Base-by-base conservation (phyloP, 2,888 invertebrate genomes). In the Xanthia icteritia region DNA sequence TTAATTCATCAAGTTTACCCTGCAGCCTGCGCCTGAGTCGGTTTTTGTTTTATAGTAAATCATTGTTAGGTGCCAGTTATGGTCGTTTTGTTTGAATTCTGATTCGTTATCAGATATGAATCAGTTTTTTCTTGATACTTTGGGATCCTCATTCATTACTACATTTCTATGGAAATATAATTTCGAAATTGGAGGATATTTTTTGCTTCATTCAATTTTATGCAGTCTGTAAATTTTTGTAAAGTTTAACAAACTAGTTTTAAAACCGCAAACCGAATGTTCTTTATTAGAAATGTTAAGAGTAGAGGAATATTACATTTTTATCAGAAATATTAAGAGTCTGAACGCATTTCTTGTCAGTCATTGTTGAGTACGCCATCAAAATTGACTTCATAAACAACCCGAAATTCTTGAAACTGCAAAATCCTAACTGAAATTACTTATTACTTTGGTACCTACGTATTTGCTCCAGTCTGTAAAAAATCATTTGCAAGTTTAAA, bases 1-100 rank as follows among this genome's bases (percentile, higher is more conserved):
- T 90, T 90, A 88, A 90, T 91, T 91, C 90, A 91, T 86, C 83
- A 86, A 88, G 70, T 80, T 84, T 77, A 83, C 54, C 67, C 65
- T 68, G 69, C 82, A 81, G 58, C 51, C 73, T 82, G 69, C 77
- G 76, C 71, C 77, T 65, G 79, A 71, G 79, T 73, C 67, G 60
- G 66, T 81, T 83, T 88, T 90, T 86, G 82, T 87, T 84, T 74
- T 77, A 67, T 71, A 77, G 71, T 89, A 85, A 84, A 89, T 89
- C 88, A 82, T 83, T 81, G 77, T 77, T 82, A 83, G 84, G 82
- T 87, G 87, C 82, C 82, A 81, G 75, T 87, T 81, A 77, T 73
- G 64, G 69, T 39, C 65, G 72, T 76, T 83, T 71, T 75, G 76
- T 82, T 81, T 76, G 81, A 86, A 80, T 83, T 79, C 31, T 8